Percentiles rank a stretch among this genome's conserved stretches.
These are phyloP conservation scores for Sorex maritimensis DNA, from an alignment of 2,797 vertebrate genomes.

Conservation along the genomic window DNA sequence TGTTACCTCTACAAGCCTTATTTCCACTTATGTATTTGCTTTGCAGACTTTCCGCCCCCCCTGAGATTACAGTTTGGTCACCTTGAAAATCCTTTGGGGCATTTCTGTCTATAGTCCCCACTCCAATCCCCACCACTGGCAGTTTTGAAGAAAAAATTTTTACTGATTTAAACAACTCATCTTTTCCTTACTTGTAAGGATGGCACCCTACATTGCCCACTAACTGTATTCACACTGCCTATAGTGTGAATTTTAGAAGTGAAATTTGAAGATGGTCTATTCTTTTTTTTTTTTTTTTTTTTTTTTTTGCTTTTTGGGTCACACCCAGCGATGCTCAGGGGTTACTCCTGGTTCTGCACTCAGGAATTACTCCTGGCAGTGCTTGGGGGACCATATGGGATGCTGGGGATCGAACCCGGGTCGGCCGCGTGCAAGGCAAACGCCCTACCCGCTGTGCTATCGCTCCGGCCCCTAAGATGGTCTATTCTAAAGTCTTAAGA, in stretches of 20 bases:
- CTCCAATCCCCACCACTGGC: too few relatives aligned
- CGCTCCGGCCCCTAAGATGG: too few relatives aligned
- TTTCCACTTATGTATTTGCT: neutral
- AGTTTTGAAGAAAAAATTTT: neutral
- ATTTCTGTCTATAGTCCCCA: neutral
- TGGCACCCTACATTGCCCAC: neutral
- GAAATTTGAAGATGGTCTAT: neutral
- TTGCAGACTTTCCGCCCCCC: neutral
- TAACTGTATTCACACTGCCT: neutral
- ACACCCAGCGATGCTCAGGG: too few relatives aligned
- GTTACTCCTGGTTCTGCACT: too few relatives aligned
- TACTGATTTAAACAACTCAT: neutral
- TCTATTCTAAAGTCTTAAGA: neutral
- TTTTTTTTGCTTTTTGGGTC: too few relatives aligned
- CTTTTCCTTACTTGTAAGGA: neutral
- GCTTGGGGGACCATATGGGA: too few relatives aligned
- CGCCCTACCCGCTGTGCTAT: too few relatives aligned
- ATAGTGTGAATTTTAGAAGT: conserved; percentile 1
- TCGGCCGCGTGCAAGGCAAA: too few relatives aligned
- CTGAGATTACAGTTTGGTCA: conserved; percentile 6
- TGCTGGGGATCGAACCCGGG: too few relatives aligned
- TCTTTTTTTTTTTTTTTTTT: too few relatives aligned
- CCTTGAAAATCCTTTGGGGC: neutral
- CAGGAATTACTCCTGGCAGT: too few relatives aligned
- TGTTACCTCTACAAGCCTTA: neutral